Evolutionary conservation across 1,140 invertebrate species (phyloP).

Genomic region (Aphelenchoides fujianensis): DNA sequence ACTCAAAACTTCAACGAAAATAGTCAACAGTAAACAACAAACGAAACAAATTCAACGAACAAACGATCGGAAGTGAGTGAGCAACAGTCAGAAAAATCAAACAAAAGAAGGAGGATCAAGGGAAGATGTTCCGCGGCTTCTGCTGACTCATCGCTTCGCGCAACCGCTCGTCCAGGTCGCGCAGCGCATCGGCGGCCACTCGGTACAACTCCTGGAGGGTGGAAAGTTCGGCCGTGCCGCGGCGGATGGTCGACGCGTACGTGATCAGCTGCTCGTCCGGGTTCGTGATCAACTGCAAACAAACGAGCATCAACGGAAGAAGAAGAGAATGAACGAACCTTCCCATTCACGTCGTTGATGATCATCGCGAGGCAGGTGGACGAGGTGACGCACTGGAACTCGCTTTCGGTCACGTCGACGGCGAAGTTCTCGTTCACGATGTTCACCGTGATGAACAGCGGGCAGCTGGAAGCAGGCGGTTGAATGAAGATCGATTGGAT

Average conservation of each 20-base stretch:
- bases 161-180: not conserved
- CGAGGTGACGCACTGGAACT: slow-evolving; percentile 7
- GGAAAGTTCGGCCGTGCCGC: slow-evolving; percentile 17
- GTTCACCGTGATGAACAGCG: slow-evolving; percentile 16
- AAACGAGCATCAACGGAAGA: no score
- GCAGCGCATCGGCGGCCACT: not conserved
- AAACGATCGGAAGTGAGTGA: no score
- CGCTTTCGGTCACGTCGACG: slow-evolving; percentile 15
- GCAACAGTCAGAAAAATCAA: no score
- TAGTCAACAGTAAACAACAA: no score
- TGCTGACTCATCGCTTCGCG: not conserved
- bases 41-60: no score
- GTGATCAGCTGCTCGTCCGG: slow-evolving; percentile 10
- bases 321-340: not conserved
- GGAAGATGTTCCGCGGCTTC: not conserved
- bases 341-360: slow-evolving; percentile 7
- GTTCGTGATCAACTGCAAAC: not conserved
- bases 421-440: slow-evolving; percentile 10
- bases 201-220: slow-evolving; percentile 3
- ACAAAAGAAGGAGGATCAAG: not conserved
- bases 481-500: no score
- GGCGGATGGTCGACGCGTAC: slow-evolving; percentile 6
- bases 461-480: slow-evolving; percentile 17
- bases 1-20: no score
- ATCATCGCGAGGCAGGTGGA: slow-evolving; percentile 1